phyloP scores from a whole-genome alignment of 30 jellyfish, hydroid and myxozoan genomes.

The Nemopilema nomurai region DNA sequence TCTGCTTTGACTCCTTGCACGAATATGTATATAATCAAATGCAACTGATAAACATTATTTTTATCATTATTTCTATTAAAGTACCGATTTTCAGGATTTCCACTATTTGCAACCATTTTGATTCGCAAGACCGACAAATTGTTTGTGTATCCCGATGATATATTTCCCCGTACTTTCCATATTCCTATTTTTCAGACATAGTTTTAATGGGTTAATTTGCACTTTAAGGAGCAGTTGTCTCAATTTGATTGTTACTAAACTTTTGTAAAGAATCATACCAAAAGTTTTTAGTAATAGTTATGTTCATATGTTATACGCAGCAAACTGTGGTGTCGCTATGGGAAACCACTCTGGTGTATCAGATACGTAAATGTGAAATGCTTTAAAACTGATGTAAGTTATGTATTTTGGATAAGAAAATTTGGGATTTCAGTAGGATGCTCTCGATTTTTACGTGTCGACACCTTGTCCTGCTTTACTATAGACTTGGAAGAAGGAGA shows the following conservation, averaged over 20 bases:
- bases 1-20: too few relatives aligned
- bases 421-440: constrained; percentile 25
- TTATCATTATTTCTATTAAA: too few relatives aligned
- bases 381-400: constrained; percentile 27
- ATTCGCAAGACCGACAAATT: too few relatives aligned
- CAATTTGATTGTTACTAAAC: background rate
- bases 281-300: background rate
- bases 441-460: too few relatives aligned
- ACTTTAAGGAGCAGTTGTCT: background rate
- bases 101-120: too few relatives aligned
- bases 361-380: background rate
- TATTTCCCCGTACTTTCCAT: background rate
- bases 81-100: too few relatives aligned
- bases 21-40: too few relatives aligned
- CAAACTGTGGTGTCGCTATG: background rate
- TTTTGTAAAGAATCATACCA: too few relatives aligned
- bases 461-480: background rate
- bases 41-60: too few relatives aligned
- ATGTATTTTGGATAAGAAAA: constrained; percentile 16
- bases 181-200: background rate
- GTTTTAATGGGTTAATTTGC: background rate
- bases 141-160: background rate
- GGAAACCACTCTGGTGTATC: background rate
- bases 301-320: background rate
- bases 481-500: too few relatives aligned